Evolutionary conservation across 2,888 invertebrate species (phyloP), one percentile per base, ranked within the genome.

Genomic region (Lordiphosa fenestrarum): DNA sequence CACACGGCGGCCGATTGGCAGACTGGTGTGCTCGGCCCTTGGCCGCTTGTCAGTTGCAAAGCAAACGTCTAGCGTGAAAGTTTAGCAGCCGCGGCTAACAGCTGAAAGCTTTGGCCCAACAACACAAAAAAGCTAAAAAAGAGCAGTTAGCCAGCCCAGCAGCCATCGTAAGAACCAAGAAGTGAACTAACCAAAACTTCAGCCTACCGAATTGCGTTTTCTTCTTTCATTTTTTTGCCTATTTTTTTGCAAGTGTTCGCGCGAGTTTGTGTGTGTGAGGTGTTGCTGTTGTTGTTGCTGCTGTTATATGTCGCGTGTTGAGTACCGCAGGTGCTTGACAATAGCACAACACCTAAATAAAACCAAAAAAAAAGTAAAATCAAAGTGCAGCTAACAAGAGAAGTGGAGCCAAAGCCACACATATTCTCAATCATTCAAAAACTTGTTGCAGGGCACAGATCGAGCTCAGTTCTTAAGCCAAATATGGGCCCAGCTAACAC

Each of bases 51-150:
- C 84, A 80, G 84, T 80, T 82, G 74, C 82, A 68, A 68, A 84
- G 72, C 72, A 82, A 84, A 66, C 84, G 78, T 84, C 74, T 76
- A 74, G 66, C 71, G 78, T 73, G 69, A 66, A 76, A 73, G 84
- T 81, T 73, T 61, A 62, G 44, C 44, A 48, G 39, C 56, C 53
- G 48, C 55, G 50, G 35, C 36, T 44, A 44, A 33, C 44, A 44
- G 44, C 44, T 44, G 33, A 44, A 44, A 69, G 52, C 41, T 58
- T 41, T 38, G 56, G 39, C 44, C 12, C 48, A 49, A 39, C 30
- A 44, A 21, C 13, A 47, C 61, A 59, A 42, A 21, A 15, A 48
- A 37, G 7, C 48, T 51, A 30, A 60, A 30, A 51, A 39, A 39
- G 49, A 51, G 25, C 41, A 44, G 33, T 44, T 44, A 33, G 44